Percentiles rank a stretch among this genome's conserved stretches.
These are phyloP conservation scores for Plagiodera versicolora DNA, from an alignment of 2,888 invertebrate genomes.

Conservation along the genomic window DNA sequence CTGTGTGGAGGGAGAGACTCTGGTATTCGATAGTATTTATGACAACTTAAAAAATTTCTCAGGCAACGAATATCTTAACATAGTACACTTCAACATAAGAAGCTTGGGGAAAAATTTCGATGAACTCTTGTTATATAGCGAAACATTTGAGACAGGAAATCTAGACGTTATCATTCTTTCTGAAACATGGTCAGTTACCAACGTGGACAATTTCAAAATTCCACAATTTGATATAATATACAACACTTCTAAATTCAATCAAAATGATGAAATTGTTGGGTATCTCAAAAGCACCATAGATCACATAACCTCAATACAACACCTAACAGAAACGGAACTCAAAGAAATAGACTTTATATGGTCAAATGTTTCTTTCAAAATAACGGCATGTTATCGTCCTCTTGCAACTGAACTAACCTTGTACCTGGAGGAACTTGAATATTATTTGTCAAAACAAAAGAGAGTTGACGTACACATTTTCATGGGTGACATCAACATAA, in stretches of 20 bases:
- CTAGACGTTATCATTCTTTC: slow-evolving; percentile 1
- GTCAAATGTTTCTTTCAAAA: not conserved
- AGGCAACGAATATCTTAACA: no score
- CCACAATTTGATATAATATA: slow-evolving; percentile 2
- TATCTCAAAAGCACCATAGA: no score
- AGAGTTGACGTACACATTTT: not conserved
- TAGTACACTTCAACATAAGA: no score
- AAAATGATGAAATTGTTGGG: no score
- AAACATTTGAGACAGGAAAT: slow-evolving; percentile 2
- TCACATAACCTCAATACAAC: not conserved
- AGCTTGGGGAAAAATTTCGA: no score
- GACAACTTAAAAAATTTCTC: not conserved
- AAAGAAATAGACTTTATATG: not conserved
- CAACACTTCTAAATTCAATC: not conserved
- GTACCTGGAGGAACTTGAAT: not conserved
- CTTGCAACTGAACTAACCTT: slow-evolving; percentile 2
- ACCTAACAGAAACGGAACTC: not conserved
- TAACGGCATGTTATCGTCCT: slow-evolving; percentile 7
- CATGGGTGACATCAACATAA: not conserved
- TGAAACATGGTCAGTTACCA: slow-evolving; percentile 1
- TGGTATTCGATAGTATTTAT: not conserved
- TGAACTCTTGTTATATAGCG: not conserved
- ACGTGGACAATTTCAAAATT: slow-evolving; percentile 3
- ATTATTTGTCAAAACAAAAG: slow-evolving; percentile 1
- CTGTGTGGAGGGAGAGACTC: slow-evolving; percentile 1